Base-by-base conservation (phyloP, 2,888 invertebrate genomes). In the Lasiommata megera region DNA sequence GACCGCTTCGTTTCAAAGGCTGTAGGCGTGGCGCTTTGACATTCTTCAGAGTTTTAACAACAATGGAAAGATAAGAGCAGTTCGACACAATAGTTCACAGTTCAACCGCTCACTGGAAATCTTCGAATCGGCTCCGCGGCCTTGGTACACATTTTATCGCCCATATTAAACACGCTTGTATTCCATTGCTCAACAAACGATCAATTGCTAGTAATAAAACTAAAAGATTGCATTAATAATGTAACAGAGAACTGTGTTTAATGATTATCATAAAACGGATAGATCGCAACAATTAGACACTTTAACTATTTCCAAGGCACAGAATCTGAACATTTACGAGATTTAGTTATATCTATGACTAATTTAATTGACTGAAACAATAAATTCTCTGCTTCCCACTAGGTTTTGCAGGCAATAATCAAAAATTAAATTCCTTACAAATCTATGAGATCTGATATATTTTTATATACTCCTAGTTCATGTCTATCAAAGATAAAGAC, bases 81-180 rank as follows among this genome's bases (percentile, higher is more conserved):
- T 72, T 70, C 70, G 68, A 79, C 71, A 77, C 76, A 80, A 84
- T 84, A 86, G 88, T 89, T 89, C 88, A 88, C 82, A 86, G 88
- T 83, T 84, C 83, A 82, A 58, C 80, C 85, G 71, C 73, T 88
- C 83, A 81, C 84, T 70, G 73, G 66, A 67, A 71, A 75, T 84
- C 81, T 79, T 81, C 82, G 73, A 84, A 85, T 85, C 86, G 88
- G 87, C 79, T 80, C 69, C 67, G 48, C 60, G 83, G 77, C 89
- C 89, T 88, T 89, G 89, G 77, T 75, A 83, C 78, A 84, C 65
- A 70, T 74, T 68, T 72, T 80, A 79, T 80, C 79, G 73, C 76
- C 79, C 73, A 72, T 74, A 61, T 58, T 63, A 36, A 63, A 38
- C 31, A 37, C 56, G 63, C 60, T 70, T 70, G 68, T 76, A 79